Evolutionary conservation across 2,797 vertebrate genomes (phyloP), one percentile per base, ranked within the genome.

Genomic region (Denticeps clupeoides): DNA sequence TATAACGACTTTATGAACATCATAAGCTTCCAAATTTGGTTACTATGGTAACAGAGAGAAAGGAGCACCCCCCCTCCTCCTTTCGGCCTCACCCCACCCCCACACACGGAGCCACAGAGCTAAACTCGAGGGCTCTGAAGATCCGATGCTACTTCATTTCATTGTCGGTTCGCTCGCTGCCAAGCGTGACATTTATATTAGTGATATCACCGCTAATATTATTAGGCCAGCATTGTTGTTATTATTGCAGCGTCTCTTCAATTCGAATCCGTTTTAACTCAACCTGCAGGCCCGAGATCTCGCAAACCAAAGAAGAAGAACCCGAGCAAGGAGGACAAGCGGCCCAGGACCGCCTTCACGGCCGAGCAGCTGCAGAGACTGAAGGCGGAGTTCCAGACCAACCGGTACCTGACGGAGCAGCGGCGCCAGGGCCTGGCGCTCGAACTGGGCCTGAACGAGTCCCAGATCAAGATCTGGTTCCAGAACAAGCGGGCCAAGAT

Each of bases 391-490:
- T 93, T 93, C 62, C 87, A 90, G 71, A 86, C 74, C 41, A 90
- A 89, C 75, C 83, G 86, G 15, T 93, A 93, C 77, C 77, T 93
- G 67, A 93, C 89, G 0, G 90, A 93, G 64, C 87, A 90, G 67
- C 69, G 90, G 58, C 66, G 90, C 19, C 88, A 89, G 70, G 79
- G 75, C 44, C 78, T 93, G 64, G 88, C 90, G 0, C 78, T 74
- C 55, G 89, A 92, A 45, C 90, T 93, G 2, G 81, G 80, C 47
- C 88, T 93, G 53, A 93, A 90, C 51, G 89, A 93, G 68, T 89
- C 89, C 1, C 90, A 93, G 71, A 92, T 93, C 65, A 93, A 93
- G 65, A 93, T 93, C 63, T 93, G 90, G 90, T 93, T 93, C 61
- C 90, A 93, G 74, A 93, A 93, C 78, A 93, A 93, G 53, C 72